Evolutionary conservation across 2,797 vertebrate species (phyloP).

Genomic region (Mus spretus): DNA sequence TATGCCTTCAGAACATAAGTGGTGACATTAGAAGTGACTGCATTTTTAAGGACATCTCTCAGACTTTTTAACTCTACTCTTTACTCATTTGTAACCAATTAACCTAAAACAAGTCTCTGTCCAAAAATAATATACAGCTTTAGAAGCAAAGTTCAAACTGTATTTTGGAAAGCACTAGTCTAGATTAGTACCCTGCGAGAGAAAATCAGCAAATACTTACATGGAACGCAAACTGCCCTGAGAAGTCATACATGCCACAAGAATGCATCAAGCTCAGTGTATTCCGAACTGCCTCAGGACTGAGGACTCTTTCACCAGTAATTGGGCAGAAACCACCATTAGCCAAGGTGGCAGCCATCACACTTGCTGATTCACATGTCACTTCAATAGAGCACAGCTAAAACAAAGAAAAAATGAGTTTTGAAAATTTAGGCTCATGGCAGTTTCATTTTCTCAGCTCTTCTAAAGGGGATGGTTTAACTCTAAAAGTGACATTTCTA

Average conservation of each 20-base stretch:
- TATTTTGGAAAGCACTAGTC: neutral
- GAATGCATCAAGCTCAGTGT: constrained; percentile 99
- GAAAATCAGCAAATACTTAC: constrained; percentile 88
- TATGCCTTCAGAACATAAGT: constrained; percentile 41
- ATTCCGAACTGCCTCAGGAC: constrained; percentile 96
- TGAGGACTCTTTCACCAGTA: constrained; percentile 97
- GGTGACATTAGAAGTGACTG: constrained; percentile 40
- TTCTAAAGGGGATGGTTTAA: constrained; percentile 56
- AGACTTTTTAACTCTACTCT: constrained; percentile 57
- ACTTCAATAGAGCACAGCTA: constrained; percentile 99
- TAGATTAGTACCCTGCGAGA: constrained; percentile 50
- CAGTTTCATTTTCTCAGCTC: neutral
- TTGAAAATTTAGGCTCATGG: constrained; percentile 25
- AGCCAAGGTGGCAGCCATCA: constrained; percentile 98
- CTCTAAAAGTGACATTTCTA: constrained; percentile 17
- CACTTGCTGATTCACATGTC: constrained; percentile 97
- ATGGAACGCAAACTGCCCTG: constrained; percentile 98
- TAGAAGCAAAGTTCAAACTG: constrained; percentile 72
- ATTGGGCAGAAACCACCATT: constrained; percentile 99
- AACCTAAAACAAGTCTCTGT: constrained; percentile 72
- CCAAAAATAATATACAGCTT: constrained; percentile 63
- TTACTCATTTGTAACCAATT: constrained; percentile 77
- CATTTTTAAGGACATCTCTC: constrained; percentile 46
- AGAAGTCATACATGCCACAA: constrained; percentile 99
- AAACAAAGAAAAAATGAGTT: constrained; percentile 69